Evolutionary conservation across 2,888 invertebrate genomes (phyloP).

Genomic region (Spialia ferax): DNA sequence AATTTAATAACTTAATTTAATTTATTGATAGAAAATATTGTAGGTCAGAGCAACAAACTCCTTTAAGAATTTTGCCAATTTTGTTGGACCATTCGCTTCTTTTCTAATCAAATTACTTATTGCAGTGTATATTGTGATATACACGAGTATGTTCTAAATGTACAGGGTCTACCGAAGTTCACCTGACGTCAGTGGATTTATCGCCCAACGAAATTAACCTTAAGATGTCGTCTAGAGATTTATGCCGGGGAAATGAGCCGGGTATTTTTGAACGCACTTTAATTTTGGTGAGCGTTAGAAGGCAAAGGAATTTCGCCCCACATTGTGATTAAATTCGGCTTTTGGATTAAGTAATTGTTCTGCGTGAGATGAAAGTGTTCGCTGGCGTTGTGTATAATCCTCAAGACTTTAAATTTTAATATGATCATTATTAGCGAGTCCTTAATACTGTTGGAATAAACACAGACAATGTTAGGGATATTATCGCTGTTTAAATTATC

Average conservation of each 20-base stretch:
- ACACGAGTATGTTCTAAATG: constrained; percentile 11
- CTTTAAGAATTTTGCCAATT: not conserved
- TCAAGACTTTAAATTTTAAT: not conserved
- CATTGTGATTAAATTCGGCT: constrained; percentile 37
- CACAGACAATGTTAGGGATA: not conserved
- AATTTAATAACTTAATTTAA: too few relatives aligned
- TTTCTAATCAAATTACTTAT: not conserved
- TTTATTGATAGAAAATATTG: too few relatives aligned
- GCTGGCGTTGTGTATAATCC: constrained; percentile 3
- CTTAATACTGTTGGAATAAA: not conserved
- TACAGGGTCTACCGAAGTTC: constrained; percentile 28
- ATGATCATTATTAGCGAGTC: not conserved
- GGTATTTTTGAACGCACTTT: constrained; percentile 61
- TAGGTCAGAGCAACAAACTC: too few relatives aligned
- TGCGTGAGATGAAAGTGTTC: constrained; percentile 26
- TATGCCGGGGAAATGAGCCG: constrained; percentile 72
- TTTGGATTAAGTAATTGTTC: constrained; percentile 40
- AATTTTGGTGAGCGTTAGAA: constrained; percentile 36
- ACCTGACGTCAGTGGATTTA: constrained; percentile 66
- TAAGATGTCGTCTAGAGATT: constrained; percentile 73
- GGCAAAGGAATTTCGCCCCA: constrained; percentile 37
- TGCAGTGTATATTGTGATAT: constrained; percentile 3
- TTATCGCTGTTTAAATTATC: not conserved
- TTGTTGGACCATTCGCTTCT: not conserved
- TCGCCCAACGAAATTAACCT: constrained; percentile 76